Percentiles rank a stretch among this genome's conserved stretches.
These are phyloP conservation scores for Himalopsyche tibetana DNA, from an alignment of 2,888 invertebrate genomes.

Conservation along the genomic window DNA sequence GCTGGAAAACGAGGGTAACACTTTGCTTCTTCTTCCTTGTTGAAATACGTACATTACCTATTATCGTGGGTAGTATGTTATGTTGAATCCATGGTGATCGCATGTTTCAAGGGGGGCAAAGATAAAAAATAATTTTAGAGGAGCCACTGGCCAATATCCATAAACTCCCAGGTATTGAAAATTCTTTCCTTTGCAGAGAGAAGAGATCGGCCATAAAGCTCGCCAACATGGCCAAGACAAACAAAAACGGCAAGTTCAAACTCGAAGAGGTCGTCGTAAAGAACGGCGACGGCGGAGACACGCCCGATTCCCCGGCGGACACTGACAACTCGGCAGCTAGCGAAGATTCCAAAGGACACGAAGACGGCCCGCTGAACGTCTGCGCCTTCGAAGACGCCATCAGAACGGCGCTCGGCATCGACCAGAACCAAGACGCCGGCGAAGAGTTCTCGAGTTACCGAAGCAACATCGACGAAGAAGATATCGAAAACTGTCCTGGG, in stretches of 20 bases:
- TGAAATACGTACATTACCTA: too few species aligned
- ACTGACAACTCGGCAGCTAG: too few species aligned
- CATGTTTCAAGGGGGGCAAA: too few species aligned
- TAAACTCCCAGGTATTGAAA: too few species aligned
- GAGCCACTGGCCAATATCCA: too few species aligned
- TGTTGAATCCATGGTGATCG: too few species aligned
- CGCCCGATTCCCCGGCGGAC: not conserved
- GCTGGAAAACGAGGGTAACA: not conserved
- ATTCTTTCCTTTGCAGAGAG: conserved; percentile 50
- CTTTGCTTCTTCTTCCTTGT: not conserved
- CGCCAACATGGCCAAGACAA: conserved; percentile 44
- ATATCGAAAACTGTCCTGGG: not conserved
- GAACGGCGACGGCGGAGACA: not conserved
- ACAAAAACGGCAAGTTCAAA: conserved; percentile 57
- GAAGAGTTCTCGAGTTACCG: not conserved
- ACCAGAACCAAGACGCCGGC: not conserved
- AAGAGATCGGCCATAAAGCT: conserved; percentile 47
- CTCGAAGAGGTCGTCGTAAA: conserved; percentile 63
- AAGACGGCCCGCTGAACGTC: not conserved
- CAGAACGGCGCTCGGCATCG: conserved; percentile 51
- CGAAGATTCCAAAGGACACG: conserved; percentile 3
- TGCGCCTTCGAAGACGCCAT: conserved; percentile 57
- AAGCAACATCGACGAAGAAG: not conserved
- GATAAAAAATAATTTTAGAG: too few species aligned
- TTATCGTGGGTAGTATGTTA: too few species aligned